These are phyloP conservation scores for Aporrectodea caliginosa DNA, from an alignment of 1,140 invertebrate species.

Conservation along the genomic window DNA sequence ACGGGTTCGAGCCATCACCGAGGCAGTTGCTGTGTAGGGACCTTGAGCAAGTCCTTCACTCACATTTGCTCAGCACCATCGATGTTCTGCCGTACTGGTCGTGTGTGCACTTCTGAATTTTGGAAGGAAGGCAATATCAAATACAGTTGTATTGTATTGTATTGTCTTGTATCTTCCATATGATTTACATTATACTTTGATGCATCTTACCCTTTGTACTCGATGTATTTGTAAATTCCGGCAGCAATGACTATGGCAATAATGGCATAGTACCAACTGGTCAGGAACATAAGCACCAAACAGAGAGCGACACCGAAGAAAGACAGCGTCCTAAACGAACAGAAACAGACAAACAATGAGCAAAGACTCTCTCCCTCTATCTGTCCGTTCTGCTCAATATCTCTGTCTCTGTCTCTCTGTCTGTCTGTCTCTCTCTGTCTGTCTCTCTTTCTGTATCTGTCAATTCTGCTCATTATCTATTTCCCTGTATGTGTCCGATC, in stretches of 20 bases:
- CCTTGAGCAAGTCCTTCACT: no score
- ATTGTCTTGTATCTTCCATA: no score
- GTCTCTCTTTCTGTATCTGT: background rate
- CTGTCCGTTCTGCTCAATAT: background rate
- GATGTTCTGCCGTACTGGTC: no score
- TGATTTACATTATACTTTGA: no score
- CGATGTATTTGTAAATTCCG: slow-evolving; percentile 98
- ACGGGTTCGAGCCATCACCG: no score
- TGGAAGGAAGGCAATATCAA: no score
- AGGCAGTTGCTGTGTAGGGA: no score
- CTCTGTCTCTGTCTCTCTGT: background rate
- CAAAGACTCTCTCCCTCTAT: background rate
- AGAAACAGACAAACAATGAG: background rate
- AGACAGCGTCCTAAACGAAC: slow-evolving; percentile 71
- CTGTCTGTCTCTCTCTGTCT: background rate
- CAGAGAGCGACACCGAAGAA: slow-evolving; percentile 85
- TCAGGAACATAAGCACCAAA: slow-evolving; percentile 99
- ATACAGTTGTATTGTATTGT: no score
- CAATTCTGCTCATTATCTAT: background rate
- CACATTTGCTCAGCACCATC: no score
- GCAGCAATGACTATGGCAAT: slow-evolving; percentile 93
- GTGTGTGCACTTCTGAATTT: no score
- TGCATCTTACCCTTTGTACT: slow-evolving; percentile 95
- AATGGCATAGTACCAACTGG: slow-evolving; percentile 96
- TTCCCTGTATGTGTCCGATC: no score